Base-by-base conservation (phyloP, 1,140 invertebrate genomes). In the Bathynomus jamesi region DNA sequence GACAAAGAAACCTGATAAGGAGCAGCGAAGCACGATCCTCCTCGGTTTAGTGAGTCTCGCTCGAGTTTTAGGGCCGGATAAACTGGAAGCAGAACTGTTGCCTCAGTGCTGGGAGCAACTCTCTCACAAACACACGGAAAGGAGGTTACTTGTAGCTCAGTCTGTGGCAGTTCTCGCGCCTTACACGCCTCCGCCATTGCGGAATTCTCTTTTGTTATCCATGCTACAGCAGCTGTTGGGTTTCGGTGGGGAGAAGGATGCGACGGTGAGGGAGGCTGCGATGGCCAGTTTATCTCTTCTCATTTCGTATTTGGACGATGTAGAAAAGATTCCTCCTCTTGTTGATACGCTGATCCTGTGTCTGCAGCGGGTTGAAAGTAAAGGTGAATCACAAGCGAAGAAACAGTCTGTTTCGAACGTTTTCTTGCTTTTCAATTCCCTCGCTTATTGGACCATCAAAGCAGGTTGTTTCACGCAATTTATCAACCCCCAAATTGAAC, bases 71-170 rank as follows among this genome's bases (percentile, higher is more conserved):
- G 85, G 86, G 46, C 83, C 82, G 31, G 81, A 83, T 25, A 79
- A 87, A 32, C 84, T 90, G 17, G 85, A 89, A 73, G 86, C 87
- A 74, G 89, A 90, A 80, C 84, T 91, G 62, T 81, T 91, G n/a
- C 89, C 89, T 1, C 85, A 90, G 72, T 90, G 89, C 78, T 92
- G 90, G 90, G 89, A 91, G 78, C 89, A 91, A 81, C 87, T 91
- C 73, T 87, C 85, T 72, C 88, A 91, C 79, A 89, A 89, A 78
- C 88, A 91, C 81, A 80, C 85, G 1, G 90, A 91, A 78, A 84
- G 87, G 78, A 83, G 90, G 67, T 79, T 90, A 27, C 78, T 92
- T 17, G 89, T 91, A 17, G 88, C 88, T 21, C 89, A 91, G 81
- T 87, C 88, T 40, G 91, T 89, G 81, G 86, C 86, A 4, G 85